Base-by-base conservation (phyloP, 53 echinoderm and acorn worm species). In the Antedon mediterranea region DNA sequence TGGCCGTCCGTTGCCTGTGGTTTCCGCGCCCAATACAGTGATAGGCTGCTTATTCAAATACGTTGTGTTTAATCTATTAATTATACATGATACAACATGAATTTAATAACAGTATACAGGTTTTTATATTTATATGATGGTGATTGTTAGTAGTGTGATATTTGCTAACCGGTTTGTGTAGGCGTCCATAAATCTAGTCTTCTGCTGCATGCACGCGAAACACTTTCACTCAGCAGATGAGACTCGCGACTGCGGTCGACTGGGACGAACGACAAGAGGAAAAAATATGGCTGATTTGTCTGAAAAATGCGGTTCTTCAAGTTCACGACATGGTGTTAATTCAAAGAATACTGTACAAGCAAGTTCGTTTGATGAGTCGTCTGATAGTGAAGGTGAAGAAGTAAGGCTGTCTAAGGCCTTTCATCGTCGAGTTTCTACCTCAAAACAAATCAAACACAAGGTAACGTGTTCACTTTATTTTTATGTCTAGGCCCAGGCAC, bases 371-470 rank as follows among this genome's bases (percentile, higher is more conserved):
- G 98, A 98, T 31, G 98, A 98, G 32, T 98, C 98, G 5, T 90
- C 90, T 26, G 98, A 98, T 41, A 98, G 98, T 74, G 98, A 98
- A 31, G 98, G 98, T 31, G 93, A 93, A 70, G 93, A 89, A 77
- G 98, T 90, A 81, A 84, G 86, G 28, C 75, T 80, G 11, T 93
- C 93, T 34, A 98, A 98, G 71, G 85, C 92, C 29, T 92, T 98
- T 71, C 92, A 92, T 73, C 82, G 98, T 20, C 92, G 98, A 43
- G 98, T 98, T 72, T 98, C 98, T 15, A 98, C 98, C 28, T 98
- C 98, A 30, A 98, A 98, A 75, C 98, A 98, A 79, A 85, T 98
- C 43, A 98, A 93, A 86, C 87, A 98, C 85, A 98, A 98, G 97
- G 97, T 97, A 84, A 31, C 28, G 0, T 31, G 20, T 76, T 32